These are phyloP conservation scores for Sclerurus mexicanus DNA, from an alignment of 2,113 vertebrate species.

Conservation along the genomic window DNA sequence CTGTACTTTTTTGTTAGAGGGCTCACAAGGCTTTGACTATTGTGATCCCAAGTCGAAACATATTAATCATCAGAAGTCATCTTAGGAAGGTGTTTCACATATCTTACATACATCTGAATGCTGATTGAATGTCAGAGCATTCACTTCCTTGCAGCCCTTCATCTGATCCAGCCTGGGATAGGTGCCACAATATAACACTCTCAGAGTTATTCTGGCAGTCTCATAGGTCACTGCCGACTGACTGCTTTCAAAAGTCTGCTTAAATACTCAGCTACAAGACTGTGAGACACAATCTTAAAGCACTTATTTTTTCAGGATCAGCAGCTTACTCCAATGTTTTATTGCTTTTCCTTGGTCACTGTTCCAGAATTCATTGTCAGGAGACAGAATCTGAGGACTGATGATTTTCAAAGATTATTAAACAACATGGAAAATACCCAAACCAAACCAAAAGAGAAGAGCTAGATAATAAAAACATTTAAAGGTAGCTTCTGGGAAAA, in stretches of 20 bases:
- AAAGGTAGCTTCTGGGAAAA: background rate
- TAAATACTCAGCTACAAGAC: background rate
- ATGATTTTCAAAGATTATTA: background rate
- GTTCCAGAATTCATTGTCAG: background rate
- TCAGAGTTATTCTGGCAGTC: background rate
- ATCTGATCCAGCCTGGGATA: background rate
- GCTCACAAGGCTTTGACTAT: background rate
- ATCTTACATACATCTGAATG: background rate
- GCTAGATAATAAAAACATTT: background rate
- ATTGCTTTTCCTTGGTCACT: background rate
- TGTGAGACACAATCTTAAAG: background rate
- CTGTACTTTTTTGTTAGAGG: accelerated
- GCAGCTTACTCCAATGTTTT: background rate
- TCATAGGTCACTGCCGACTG: background rate
- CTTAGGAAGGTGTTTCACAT: background rate
- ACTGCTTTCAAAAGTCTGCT: background rate
- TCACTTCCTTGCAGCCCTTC: background rate
- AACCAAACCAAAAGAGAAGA: background rate
- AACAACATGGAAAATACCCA: background rate
- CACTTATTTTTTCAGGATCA: background rate
- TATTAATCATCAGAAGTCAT: background rate
- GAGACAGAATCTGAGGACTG: background rate
- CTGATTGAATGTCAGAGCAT: background rate
- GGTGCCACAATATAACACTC: background rate
- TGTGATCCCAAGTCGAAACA: background rate